Conservation (phyloP, 2,113 vertebrate species). For the Rhabdornis inornatus region DNA sequence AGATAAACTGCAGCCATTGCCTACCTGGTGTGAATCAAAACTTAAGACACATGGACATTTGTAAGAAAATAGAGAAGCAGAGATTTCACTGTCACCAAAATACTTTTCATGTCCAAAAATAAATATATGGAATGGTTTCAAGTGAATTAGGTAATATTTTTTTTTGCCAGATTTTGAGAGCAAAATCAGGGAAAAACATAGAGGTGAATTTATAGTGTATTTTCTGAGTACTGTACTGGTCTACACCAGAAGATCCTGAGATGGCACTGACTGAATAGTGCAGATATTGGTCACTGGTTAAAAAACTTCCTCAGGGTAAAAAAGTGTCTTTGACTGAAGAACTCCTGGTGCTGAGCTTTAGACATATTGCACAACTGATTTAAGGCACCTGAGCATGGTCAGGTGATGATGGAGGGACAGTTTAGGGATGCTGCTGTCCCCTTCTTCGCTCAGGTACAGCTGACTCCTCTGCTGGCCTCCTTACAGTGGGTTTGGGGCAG, state of each 20-base stretch:
- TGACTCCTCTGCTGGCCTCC: not conserved
- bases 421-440: not conserved
- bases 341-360: not conserved
- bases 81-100: not conserved
- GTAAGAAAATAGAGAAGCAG: not conserved
- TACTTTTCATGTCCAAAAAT: not conserved
- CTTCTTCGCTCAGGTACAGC: not conserved
- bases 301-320: not conserved
- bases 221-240: not conserved
- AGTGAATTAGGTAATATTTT: not conserved
- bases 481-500: not conserved
- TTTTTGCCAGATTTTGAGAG: not conserved
- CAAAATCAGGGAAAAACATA: not conserved
- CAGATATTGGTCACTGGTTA: not conserved
- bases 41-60: not conserved
- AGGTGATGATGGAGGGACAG: not conserved
- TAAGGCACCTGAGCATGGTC: not conserved
- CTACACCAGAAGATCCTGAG: not conserved
- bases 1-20: not conserved
- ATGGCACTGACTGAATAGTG: not conserved
- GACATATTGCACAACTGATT: rapidly evolving
- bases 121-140: not conserved
- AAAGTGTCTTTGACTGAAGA: not conserved
- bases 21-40: not conserved
- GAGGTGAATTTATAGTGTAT: not conserved